phyloP scores from a whole-genome alignment of 2,888 invertebrate species.

The Drosophila pullipes region DNA sequence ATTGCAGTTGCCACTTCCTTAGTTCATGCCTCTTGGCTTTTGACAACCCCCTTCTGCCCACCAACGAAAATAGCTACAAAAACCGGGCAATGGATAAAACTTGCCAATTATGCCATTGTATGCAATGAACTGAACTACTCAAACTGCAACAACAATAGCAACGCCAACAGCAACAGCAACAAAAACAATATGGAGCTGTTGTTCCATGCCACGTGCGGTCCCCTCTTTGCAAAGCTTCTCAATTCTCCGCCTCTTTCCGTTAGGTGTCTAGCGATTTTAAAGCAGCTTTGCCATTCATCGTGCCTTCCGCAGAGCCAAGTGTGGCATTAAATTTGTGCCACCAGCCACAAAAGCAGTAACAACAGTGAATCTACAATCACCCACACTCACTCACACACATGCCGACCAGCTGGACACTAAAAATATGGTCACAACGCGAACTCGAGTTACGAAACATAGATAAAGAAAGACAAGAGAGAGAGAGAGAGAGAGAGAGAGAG shows the following conservation, averaged over 20 bases:
- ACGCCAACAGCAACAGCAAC: conserved; percentile 13
- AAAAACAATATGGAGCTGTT: conserved; percentile 17
- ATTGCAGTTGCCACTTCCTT: conserved; percentile 31
- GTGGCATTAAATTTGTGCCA: conserved; percentile 76
- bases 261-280: conserved; percentile 50
- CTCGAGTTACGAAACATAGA: conserved; percentile 17
- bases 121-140: conserved; percentile 76
- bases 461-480: conserved; percentile 1
- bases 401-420: conserved; percentile 70
- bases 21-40: background rate
- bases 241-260: background rate
- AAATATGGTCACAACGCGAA: conserved; percentile 63
- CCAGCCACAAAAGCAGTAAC: conserved; percentile 24
- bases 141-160: conserved; percentile 35
- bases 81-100: conserved; percentile 65
- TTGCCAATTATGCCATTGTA: conserved; percentile 78
- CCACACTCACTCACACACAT: conserved; percentile 24
- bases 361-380: conserved; percentile 25
- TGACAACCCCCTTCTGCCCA: background rate
- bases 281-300: conserved; percentile 57
- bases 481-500: background rate
- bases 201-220: conserved; percentile 36
- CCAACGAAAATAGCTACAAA: conserved; percentile 15
- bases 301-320: conserved; percentile 65
- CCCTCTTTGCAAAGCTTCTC: background rate